phyloP scores from a whole-genome alignment of 2,888 invertebrate genomes.

The Tortrix viridana region DNA sequence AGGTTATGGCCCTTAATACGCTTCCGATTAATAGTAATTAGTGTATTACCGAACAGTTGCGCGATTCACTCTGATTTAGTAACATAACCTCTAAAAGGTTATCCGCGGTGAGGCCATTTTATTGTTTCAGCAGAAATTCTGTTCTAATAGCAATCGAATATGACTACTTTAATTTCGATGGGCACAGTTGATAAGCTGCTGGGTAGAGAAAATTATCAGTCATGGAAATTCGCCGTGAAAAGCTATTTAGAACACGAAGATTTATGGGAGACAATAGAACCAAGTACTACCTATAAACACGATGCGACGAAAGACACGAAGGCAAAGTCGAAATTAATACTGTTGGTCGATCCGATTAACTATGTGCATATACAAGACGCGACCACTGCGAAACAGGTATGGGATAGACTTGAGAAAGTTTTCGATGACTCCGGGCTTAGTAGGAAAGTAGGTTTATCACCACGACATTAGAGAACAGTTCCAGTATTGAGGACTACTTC shows the following conservation, averaged over 20 bases:
- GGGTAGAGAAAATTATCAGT: neutral
- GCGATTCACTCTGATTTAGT: too few relatives aligned
- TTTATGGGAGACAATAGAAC: slow-evolving; percentile 8
- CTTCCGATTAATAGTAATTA: too few relatives aligned
- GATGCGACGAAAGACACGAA: slow-evolving; percentile 7
- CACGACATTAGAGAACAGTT: neutral
- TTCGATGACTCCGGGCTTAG: too few relatives aligned
- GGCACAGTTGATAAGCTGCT: neutral
- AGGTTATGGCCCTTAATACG: too few relatives aligned
- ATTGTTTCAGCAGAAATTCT: too few relatives aligned
- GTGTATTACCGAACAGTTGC: too few relatives aligned
- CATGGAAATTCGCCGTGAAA: slow-evolving; percentile 2
- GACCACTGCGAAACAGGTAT: neutral
- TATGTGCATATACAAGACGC: slow-evolving; percentile 26
- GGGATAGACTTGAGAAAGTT: too few relatives aligned
- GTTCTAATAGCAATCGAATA: too few relatives aligned
- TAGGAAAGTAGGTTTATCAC: too few relatives aligned
- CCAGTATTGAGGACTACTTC: neutral
- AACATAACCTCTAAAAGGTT: too few relatives aligned
- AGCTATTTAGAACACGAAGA: slow-evolving; percentile 5
- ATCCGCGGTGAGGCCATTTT: too few relatives aligned
- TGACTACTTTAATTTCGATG: too few relatives aligned
- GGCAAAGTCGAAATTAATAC: slow-evolving; percentile 8
- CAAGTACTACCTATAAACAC: neutral
- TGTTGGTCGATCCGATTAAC: slow-evolving; percentile 7